Percentiles rank a stretch among this genome's conserved stretches.
Conservation (phyloP, 2,888 invertebrate species). For the Eupithecia insigniata region DNA sequence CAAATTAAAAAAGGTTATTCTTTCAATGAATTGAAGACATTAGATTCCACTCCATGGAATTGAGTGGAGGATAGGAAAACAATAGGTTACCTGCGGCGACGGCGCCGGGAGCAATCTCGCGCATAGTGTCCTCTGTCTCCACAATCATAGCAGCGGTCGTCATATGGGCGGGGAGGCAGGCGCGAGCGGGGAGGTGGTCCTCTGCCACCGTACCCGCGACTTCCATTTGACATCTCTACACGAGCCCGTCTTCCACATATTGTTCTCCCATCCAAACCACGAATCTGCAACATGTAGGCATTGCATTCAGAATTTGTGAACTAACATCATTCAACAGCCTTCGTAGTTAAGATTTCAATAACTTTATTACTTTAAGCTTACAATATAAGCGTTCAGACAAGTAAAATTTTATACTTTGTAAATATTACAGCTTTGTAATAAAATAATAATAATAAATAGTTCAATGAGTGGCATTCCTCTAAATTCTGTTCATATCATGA, state of each 20-base stretch:
- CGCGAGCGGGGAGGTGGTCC: slow-evolving; percentile 85
- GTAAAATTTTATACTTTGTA: too few species aligned
- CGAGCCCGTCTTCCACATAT: slow-evolving; percentile 95
- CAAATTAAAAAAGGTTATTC: slow-evolving; percentile 20
- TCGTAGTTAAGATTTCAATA: not conserved
- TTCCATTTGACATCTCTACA: slow-evolving; percentile 96
- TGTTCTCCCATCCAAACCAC: slow-evolving; percentile 89
- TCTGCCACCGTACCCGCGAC: slow-evolving; percentile 83
- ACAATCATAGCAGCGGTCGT: slow-evolving; percentile 97
- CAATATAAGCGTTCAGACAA: too few species aligned
- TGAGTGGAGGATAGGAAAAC: slow-evolving; percentile 24
- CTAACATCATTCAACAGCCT: not conserved
- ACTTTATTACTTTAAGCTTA: too few species aligned
- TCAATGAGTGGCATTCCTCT: not conserved
- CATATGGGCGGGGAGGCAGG: slow-evolving; percentile 92
- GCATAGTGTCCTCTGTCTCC: slow-evolving; percentile 97
- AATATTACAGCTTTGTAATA: too few species aligned
- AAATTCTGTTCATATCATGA: not conserved
- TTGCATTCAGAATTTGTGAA: not conserved
- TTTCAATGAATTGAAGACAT: slow-evolving; percentile 13
- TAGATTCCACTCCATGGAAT: slow-evolving; percentile 37
- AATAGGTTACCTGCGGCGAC: slow-evolving; percentile 81
- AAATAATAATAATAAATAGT: not conserved
- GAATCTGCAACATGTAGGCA: slow-evolving; percentile 56
- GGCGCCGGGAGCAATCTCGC: slow-evolving; percentile 92